Evolutionary conservation across 1,140 invertebrate genomes (phyloP), one percentile per base, ranked within the genome.

Genomic region (Hylaeus volcanicus): DNA sequence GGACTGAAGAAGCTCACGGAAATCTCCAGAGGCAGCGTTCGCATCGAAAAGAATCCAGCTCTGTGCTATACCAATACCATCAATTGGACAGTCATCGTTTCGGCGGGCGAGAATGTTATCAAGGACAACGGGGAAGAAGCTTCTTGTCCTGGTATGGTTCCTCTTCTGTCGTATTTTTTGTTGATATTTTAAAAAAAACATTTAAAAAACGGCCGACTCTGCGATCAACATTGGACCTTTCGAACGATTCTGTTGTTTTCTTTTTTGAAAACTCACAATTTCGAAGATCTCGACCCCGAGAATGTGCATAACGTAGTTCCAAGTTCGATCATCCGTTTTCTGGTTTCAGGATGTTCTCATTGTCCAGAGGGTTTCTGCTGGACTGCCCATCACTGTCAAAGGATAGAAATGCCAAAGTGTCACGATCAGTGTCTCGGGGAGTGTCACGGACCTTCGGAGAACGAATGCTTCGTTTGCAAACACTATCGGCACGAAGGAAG

Each of bases 11-110:
- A 95, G 56, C 91, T 97, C 78, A 96, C 94, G 0, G 93, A 94
- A 63, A 97, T 97, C 79, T 93, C 94, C 56, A 93, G 95, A 60
- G 97, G 97, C 3, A 94, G 94, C 14, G 96, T 97, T 3, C 92
- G 96, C 43, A 95, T 97, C 55, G 95, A 96, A 81, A 95, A 96
- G 82, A 98, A 97, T 93, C 94, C 95, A 1, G 92, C 94, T 39
- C 92, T 97, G 4, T 97, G 97, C 90, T 97, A 96, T 89, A 93
- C 96, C 5, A 92, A 95, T 61, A 96, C 96, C 0, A 93, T 98
- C n/a, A 94, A 97, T 87, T 97, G 97, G 97, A 88, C 92, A 66
- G 77, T 89, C 58, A 96, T 97, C 66, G 94, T 94, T 2, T 92
- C 91, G 6, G 91, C 92, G 8, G 91, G 89, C 11, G 91, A 91